Percentiles rank a stretch among this genome's conserved stretches.
These are phyloP conservation scores for Morelia viridis DNA, from an alignment of 2,797 vertebrate species.

Conservation along the genomic window DNA sequence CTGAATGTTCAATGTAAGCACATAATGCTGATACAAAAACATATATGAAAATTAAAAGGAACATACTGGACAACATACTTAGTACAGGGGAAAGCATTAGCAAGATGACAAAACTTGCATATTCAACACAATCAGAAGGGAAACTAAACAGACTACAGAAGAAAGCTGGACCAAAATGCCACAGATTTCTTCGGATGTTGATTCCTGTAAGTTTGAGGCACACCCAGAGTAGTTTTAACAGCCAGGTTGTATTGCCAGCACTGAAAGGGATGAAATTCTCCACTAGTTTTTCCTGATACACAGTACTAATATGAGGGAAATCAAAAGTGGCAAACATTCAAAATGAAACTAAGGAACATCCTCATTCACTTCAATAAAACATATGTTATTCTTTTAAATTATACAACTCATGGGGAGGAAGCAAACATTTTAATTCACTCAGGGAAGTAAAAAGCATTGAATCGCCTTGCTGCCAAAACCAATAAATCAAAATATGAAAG, in stretches of 20 bases:
- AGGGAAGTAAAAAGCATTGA: background rate
- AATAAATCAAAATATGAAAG: background rate
- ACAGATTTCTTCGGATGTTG: background rate
- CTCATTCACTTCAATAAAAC: background rate
- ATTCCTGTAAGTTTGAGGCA: background rate
- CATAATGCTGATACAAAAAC: background rate
- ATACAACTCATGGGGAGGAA: background rate
- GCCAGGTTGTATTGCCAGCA: background rate
- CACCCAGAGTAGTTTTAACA: background rate
- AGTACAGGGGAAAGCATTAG: background rate
- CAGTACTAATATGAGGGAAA: background rate
- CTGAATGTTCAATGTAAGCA: background rate
- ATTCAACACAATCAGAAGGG: background rate
- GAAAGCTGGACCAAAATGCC: background rate
- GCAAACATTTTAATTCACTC: slow-evolving; percentile 6
- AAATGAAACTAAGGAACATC: background rate
- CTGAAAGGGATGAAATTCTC: background rate
- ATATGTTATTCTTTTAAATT: background rate
- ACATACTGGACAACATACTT: background rate
- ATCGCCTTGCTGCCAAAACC: background rate
- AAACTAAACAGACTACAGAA: background rate
- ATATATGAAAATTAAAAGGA: background rate
- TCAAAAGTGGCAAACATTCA: background rate
- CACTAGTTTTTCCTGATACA: background rate
- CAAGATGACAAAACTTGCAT: background rate